Conservation (phyloP, 1,140 invertebrate species). For the Apis cerana region DNA sequence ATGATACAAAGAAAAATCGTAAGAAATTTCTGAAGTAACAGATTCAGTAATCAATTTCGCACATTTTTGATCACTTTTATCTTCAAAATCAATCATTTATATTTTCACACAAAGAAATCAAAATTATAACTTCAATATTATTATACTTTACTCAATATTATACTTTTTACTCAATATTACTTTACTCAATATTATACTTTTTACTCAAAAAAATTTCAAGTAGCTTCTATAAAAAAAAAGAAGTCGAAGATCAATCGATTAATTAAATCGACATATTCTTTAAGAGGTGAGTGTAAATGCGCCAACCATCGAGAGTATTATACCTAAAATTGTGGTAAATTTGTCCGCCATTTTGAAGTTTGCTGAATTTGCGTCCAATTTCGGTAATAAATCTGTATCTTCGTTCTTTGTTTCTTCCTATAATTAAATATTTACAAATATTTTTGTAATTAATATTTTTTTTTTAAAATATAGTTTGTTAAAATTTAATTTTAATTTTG, state of each 20-base stretch:
- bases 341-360: background rate
- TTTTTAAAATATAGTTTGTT: background rate
- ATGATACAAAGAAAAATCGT: background rate
- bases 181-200: too few species aligned
- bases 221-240: background rate
- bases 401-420: background rate
- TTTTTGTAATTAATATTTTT: background rate
- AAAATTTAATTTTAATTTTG: too few species aligned
- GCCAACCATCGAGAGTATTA: background rate
- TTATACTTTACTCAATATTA: too few species aligned
- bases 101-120: background rate
- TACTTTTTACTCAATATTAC: too few species aligned
- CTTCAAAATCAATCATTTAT: background rate
- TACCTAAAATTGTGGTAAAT: background rate
- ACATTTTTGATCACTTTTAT: background rate
- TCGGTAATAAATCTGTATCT: background rate
- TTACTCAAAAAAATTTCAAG: background rate
- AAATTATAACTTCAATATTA: background rate
- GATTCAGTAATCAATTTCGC: background rate
- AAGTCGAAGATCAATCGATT: background rate
- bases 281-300: constrained; percentile 13
- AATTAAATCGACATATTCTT: background rate
- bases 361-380: background rate
- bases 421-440: background rate
- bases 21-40: background rate